Percentiles rank a stretch among this genome's conserved stretches.
Evolutionary conservation across 2,797 vertebrate genomes (phyloP).

Genomic region (Sebastes cheni): DNA sequence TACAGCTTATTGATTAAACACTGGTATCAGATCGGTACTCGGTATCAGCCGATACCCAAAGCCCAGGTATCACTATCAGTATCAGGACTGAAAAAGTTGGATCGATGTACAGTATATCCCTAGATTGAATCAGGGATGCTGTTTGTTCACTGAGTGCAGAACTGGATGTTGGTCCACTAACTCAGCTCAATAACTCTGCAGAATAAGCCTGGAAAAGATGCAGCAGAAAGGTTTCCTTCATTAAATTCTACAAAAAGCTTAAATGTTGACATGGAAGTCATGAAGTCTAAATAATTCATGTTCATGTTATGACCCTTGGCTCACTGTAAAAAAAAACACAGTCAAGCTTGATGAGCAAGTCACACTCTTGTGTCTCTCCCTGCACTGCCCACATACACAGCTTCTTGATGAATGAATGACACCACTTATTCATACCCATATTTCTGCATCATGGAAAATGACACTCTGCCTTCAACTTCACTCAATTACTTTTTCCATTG

Average conservation of each 20-base stretch:
- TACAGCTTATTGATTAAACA: too few species aligned
- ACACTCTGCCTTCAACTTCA: background rate
- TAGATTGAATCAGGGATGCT: slow-evolving; percentile 11
- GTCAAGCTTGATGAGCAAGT: background rate
- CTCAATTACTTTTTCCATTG: background rate
- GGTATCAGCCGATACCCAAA: too few species aligned
- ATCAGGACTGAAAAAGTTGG: too few species aligned
- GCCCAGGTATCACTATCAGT: too few species aligned
- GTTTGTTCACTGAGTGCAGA: background rate
- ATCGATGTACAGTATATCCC: too few species aligned
- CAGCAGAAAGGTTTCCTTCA: background rate
- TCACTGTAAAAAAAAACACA: background rate
- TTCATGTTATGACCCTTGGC: too few species aligned
- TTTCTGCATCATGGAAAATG: slow-evolving; percentile 2
- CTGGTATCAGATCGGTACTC: too few species aligned
- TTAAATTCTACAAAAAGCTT: background rate
- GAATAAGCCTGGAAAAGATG: background rate
- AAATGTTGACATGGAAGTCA: background rate
- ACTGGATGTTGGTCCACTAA: background rate
- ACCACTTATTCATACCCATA: background rate
- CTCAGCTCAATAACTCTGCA: background rate
- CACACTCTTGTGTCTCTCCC: background rate
- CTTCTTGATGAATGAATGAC: slow-evolving; percentile 6
- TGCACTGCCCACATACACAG: background rate
- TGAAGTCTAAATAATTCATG: background rate